Conservation (phyloP, 2,888 invertebrate genomes). For the Penaeus monodon region DNA sequence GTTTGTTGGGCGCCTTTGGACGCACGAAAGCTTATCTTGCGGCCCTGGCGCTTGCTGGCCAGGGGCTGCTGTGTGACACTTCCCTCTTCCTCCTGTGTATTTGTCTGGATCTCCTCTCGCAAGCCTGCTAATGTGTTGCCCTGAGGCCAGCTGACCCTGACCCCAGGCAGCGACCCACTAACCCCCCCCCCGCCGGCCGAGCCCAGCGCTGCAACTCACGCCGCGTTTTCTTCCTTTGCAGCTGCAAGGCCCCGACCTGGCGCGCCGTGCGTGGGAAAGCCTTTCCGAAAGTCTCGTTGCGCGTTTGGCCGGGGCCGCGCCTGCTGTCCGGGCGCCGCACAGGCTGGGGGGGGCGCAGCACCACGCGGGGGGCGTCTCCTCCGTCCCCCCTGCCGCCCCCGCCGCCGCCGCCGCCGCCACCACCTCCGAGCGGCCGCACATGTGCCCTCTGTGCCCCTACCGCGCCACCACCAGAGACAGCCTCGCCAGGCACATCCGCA, state of each 20-base stretch:
- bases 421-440: constrained; percentile 52
- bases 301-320: constrained; percentile 25
- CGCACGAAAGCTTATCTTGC: not conserved
- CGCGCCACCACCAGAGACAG: constrained; percentile 54
- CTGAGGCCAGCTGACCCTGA: too few relatives aligned
- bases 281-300: constrained; percentile 48
- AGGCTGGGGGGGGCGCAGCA: constrained; percentile 27
- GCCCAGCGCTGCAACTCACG: constrained; percentile 40
- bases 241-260: constrained; percentile 57
- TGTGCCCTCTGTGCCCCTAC: constrained; percentile 52
- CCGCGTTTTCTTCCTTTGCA: constrained; percentile 50
- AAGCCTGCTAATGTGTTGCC: too few relatives aligned
- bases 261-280: constrained; percentile 53
- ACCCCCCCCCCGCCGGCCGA: constrained; percentile 25
- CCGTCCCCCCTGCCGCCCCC: not conserved
- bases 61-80: too few relatives aligned
- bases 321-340: constrained; percentile 20
- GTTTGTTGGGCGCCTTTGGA: not conserved
- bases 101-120: too few relatives aligned
- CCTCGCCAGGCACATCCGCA: constrained; percentile 52
- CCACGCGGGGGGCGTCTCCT: constrained; percentile 5
- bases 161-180: too few relatives aligned
- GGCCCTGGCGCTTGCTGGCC: too few relatives aligned
- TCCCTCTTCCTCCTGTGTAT: too few relatives aligned
- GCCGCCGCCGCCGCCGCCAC: not conserved